Evolutionary conservation across 2,888 invertebrate species (phyloP), one percentile per base, ranked within the genome.

Genomic region (Rotaria sp.): DNA sequence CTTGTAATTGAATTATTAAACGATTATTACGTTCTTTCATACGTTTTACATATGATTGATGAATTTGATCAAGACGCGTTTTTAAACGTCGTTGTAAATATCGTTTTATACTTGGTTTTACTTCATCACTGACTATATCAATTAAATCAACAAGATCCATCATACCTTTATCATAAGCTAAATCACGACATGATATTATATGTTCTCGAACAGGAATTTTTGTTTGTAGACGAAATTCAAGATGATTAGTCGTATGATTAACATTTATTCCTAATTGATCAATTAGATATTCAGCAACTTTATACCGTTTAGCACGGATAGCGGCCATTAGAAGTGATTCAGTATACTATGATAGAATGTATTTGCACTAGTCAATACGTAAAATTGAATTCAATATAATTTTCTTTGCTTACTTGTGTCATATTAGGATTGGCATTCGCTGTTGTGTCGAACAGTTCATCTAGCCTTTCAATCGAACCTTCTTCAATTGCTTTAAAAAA

Each of bases 251-350:
- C 55, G 87, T 87, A 87, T 88, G 89, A 86, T 89, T 89, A 48
- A 88, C 88, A 85, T 91, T 88, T 13, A 91, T 88, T 13, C 90
- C 90, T 57, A 67, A 67, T 86, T 90, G 90, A 87, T 90, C 90
- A 24, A 91, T 88, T 1, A 91, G 88, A 87, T 90, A 91, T 85
- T 89, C 89, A 0, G 90, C 90, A 89, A 90, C 90, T 57, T 88
- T 88, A 67, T 87, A 87, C 85, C 90, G 89, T 24, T 87, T 88
- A 10, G 88, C 85, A 52, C 90, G 88, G 50, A 91, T 89, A 1
- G 91, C 90, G 8, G 89, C 88, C 90, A 90, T 90, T 55, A 91
- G 87, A 41, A 91, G 87, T 85, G 89, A 91, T 87, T 91, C 90
- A 1, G 89, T 88, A 86, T 88, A 91, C 90, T 91, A 88, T 41